Conservation (phyloP, 2,797 vertebrate species). For the Ceryle rudis region DNA sequence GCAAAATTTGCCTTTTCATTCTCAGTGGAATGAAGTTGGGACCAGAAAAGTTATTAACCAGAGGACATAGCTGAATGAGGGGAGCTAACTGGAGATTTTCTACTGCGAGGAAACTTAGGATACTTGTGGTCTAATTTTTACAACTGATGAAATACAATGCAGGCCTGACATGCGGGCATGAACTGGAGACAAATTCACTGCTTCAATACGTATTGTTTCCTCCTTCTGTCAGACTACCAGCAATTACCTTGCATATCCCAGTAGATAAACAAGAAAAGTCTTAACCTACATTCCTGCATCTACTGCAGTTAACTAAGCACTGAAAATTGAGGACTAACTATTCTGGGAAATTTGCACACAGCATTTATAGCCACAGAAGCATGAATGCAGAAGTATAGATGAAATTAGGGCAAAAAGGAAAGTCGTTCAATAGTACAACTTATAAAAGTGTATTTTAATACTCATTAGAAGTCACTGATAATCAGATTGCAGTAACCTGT, state of each 20-base stretch:
- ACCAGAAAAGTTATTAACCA: neutral
- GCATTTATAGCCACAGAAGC: neutral
- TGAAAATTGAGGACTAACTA: neutral
- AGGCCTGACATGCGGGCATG: accelerated
- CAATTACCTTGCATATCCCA: neutral
- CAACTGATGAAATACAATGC: neutral
- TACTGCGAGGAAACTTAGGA: neutral
- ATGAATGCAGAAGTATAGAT: neutral
- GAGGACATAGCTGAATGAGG: neutral
- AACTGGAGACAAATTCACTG: neutral
- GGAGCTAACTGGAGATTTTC: neutral
- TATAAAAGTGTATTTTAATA: neutral
- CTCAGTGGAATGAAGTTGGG: neutral
- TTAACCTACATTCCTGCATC: neutral
- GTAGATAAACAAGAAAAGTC: neutral
- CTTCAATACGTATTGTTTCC: neutral
- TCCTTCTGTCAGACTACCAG: neutral
- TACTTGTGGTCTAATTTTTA: neutral
- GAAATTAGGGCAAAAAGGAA: neutral
- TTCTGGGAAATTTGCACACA: neutral
- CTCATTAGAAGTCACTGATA: neutral
- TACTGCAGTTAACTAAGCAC: neutral
- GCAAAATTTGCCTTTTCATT: neutral
- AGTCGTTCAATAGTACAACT: neutral
- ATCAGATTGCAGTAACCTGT: neutral